Base-by-base conservation (phyloP, 1,140 invertebrate species). In the Trachymyrmex cornetzi region DNA sequence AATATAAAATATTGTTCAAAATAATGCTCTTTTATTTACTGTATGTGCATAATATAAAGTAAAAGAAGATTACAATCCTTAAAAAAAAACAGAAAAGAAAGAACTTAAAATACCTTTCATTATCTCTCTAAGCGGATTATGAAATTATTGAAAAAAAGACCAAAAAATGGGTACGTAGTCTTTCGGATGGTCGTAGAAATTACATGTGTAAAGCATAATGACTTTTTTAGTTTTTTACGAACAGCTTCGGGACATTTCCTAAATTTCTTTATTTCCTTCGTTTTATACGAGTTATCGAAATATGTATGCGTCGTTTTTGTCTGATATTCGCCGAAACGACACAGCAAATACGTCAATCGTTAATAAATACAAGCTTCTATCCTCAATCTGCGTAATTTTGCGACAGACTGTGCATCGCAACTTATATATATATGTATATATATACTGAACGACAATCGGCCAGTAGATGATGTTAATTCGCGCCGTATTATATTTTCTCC, bases 401-500 rank as follows among this genome's bases (percentile, higher is more conserved):
- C 48, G 55, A 57, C 7, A 22, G 9, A 57, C 0, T 57, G n/a
- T 57, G 7, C 6, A 7, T 57, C 19, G 48, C 48, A 14, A 50
- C 14, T 14, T 50, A 50, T 50, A 4, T 50, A 3, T 50, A 50
- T n/a, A n/a, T n/a, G n/a, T n/a, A 14, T 50, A 50, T 50, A 4
- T 50, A 3, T 50, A 50, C 48, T 50, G n/a, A 3, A 14, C 30
- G n/a, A 71, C 50, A 24, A 74, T 67, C 44, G n/a, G 34, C 11
- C 44, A 34, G 66, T 24, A 2, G 77, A 22, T 38, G 27, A 44
- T 50, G 38, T 84, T 84, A 84, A 84, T 61, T 84, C 69, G 67
- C 50, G 57, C 30, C 22, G 30, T 48, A 61, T 79, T 14, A 79
- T 77, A 55, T 66, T 66, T 85, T 24, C 53, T 53, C 38, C 80